phyloP scores from a whole-genome alignment of 2,113 vertebrate genomes.

The Himantopus leucocephalus region DNA sequence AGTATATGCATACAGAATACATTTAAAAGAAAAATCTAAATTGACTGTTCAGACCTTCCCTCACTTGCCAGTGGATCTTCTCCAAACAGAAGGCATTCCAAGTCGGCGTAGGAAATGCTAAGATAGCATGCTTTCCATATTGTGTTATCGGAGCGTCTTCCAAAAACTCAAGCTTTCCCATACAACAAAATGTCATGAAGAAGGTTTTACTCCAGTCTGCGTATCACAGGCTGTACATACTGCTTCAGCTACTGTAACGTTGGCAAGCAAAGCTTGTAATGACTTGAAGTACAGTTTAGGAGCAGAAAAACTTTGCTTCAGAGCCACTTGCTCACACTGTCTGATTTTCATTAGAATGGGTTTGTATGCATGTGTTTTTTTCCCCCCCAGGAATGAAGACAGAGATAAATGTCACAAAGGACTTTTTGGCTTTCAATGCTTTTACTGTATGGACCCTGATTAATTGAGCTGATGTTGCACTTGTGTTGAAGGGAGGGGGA shows the following conservation, averaged over 20 bases:
- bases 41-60: slow-evolving; percentile 82
- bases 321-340: slow-evolving; percentile 27
- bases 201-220: slow-evolving; percentile 74
- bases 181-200: slow-evolving; percentile 76
- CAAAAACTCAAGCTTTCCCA: slow-evolving; percentile 75
- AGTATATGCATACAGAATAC: slow-evolving; percentile 82
- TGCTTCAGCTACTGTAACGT: slow-evolving; percentile 54
- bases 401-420: slow-evolving; percentile 49
- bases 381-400: neutral
- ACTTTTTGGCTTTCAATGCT: slow-evolving; percentile 2
- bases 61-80: slow-evolving; percentile 80
- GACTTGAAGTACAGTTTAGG: slow-evolving; percentile 65
- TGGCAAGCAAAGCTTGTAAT: slow-evolving; percentile 60
- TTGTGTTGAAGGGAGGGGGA: neutral
- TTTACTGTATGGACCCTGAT: neutral
- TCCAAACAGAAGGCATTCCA: slow-evolving; percentile 80
- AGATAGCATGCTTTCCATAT: slow-evolving; percentile 78
- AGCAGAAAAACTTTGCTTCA: slow-evolving; percentile 58
- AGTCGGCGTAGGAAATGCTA: slow-evolving; percentile 76
- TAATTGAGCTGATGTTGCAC: neutral
- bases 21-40: slow-evolving; percentile 82
- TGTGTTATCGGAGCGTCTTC: slow-evolving; percentile 74
- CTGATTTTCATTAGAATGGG: slow-evolving; percentile 46
- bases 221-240: slow-evolving; percentile 64
- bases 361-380: slow-evolving; percentile 12